Percentiles rank a stretch among this genome's conserved stretches.
phyloP scores from a whole-genome alignment of 2,113 vertebrate genomes.

The Tyto alba region DNA sequence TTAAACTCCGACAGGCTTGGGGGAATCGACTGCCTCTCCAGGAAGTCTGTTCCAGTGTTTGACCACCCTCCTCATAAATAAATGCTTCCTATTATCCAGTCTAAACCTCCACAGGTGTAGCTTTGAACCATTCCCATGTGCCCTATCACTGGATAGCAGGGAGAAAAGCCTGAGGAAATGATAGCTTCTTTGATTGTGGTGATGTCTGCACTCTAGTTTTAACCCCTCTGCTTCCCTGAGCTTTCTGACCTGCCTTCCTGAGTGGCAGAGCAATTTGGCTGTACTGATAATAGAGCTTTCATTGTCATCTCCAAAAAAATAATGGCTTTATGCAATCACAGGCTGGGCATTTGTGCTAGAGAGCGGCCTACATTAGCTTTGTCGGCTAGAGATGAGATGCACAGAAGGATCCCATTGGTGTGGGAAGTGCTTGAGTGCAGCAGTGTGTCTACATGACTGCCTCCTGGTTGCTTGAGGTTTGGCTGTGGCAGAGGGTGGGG shows the following conservation, averaged over 20 bases:
- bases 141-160: not conserved
- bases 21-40: not conserved
- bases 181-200: not conserved
- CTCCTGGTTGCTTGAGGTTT: not conserved
- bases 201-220: not conserved
- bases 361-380: not conserved
- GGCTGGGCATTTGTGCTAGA: not conserved
- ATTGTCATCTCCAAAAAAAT: not conserved
- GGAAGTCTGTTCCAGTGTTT: not conserved
- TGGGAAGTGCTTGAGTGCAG: not conserved
- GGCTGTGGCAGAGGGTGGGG: not conserved
- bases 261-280: not conserved
- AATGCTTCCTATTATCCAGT: not conserved
- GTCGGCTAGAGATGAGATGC: not conserved
- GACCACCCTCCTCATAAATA: not conserved
- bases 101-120: not conserved
- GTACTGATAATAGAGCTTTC: not conserved
- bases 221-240: not conserved
- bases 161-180: not conserved
- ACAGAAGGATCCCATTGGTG: rapidly evolving
- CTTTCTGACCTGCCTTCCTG: not conserved
- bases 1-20: not conserved
- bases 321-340: rapidly evolving
- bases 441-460: not conserved
- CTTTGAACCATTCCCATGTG: not conserved